A percentile compares a stretch with the other conserved stretches of the same genome.
These are phyloP conservation scores for Nephrotoma appendiculata DNA, from an alignment of 2,888 invertebrate species.

Conservation along the genomic window DNA sequence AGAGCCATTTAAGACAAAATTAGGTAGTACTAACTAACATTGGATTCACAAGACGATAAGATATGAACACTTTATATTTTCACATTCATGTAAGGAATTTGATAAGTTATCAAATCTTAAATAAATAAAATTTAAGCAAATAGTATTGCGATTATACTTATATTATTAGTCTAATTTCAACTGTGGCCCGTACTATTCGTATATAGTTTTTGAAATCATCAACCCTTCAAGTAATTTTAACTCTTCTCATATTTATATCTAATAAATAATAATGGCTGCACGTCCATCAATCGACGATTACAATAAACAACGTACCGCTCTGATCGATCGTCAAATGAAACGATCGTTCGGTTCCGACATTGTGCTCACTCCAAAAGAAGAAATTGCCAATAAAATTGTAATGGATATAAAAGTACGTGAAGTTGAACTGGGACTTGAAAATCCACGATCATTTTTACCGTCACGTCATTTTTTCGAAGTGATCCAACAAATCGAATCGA, in stretches of 20 bases:
- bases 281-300: constrained; percentile 20
- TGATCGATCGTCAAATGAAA: constrained; percentile 36
- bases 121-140: neutral
- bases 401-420: constrained; percentile 43
- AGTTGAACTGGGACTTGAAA: constrained; percentile 36
- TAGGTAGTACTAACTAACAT: too few relatives aligned
- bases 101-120: neutral
- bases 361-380: constrained; percentile 35
- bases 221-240: neutral
- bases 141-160: neutral
- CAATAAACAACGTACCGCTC: constrained; percentile 26
- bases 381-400: constrained; percentile 38
- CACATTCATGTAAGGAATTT: neutral
- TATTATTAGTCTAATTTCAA: neutral
- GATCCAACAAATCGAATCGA: constrained; percentile 40
- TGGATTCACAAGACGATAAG: neutral
- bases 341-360: constrained; percentile 37
- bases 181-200: neutral
- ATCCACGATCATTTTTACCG: constrained; percentile 44
- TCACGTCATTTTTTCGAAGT: constrained; percentile 50
- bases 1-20: too few relatives aligned
- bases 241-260: neutral
- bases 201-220: neutral
- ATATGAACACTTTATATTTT: neutral
- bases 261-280: constrained; percentile 17